These are phyloP conservation scores for Salmo trutta DNA, from an alignment of 2,797 vertebrate genomes.

Conservation along the genomic window DNA sequence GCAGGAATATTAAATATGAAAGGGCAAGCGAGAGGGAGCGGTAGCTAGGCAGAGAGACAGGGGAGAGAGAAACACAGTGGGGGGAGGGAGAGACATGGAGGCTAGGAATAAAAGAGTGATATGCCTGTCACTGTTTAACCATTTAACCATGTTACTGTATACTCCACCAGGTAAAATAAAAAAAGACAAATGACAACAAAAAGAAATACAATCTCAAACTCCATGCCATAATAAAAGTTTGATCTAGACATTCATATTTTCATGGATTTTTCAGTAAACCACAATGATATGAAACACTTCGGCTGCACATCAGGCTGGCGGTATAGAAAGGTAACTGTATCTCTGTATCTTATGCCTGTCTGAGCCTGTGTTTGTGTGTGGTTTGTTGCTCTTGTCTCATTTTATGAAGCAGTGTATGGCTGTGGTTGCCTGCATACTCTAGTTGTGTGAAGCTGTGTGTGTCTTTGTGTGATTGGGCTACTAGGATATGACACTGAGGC, in stretches of 20 bases:
- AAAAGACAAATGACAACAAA: no score
- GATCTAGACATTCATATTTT: not conserved
- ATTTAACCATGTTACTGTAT: no score
- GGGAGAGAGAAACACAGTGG: not conserved
- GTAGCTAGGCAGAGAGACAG: not conserved
- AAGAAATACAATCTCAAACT: no score
- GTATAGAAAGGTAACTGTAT: not conserved
- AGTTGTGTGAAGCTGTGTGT: constrained; percentile 4
- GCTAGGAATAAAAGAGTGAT: not conserved
- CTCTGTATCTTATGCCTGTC: constrained; percentile 15
- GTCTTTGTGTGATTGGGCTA: constrained; percentile 2
- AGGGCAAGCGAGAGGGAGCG: not conserved
- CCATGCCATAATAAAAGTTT: not conserved
- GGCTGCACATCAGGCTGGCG: not conserved
- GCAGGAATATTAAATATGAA: not conserved
- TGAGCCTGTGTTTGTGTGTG: constrained; percentile 65
- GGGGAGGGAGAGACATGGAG: not conserved
- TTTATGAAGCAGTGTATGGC: constrained; percentile 55
- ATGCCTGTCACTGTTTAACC: not conserved
- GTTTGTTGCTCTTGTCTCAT: constrained; percentile 23
- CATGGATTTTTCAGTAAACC: not conserved
- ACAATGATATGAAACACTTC: not conserved
- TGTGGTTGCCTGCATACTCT: constrained; percentile 5
- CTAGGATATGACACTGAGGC: not conserved
- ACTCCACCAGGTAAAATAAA: no score